Evolutionary conservation across 2,797 vertebrate genomes (phyloP).

Genomic region (Trematomus bernacchii): DNA sequence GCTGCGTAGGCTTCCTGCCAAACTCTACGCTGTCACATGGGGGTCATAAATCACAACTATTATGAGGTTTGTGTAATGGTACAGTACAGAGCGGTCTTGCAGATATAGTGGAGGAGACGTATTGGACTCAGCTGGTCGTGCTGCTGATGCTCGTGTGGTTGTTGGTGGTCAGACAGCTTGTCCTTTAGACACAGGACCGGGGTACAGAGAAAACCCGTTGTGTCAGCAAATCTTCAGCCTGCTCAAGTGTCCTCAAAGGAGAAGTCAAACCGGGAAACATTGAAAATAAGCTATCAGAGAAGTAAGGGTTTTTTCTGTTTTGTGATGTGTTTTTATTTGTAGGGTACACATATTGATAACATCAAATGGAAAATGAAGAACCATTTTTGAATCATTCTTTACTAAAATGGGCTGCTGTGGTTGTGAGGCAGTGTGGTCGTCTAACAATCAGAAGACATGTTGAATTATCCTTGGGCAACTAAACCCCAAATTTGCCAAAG

Average conservation of each 20-base stretch:
- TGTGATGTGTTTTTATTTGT: background rate
- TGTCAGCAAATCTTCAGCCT: conserved; percentile 54
- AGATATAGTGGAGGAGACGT: conserved; percentile 45
- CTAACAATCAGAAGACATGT: too few relatives aligned
- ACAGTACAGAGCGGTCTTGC: conserved; percentile 48
- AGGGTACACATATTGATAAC: background rate
- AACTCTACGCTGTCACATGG: conserved; percentile 72
- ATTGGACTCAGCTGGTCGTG: conserved; percentile 54
- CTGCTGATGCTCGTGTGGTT: conserved; percentile 68
- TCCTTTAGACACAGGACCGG: conserved; percentile 48
- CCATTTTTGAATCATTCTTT: too few relatives aligned
- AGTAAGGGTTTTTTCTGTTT: background rate
- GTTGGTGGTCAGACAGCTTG: conserved; percentile 68
- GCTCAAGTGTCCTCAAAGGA: conserved; percentile 33
- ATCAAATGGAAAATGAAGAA: background rate
- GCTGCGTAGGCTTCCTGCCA: conserved; percentile 63
- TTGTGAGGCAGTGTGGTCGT: too few relatives aligned
- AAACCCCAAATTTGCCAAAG: too few relatives aligned
- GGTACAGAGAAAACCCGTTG: conserved; percentile 30
- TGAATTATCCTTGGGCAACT: too few relatives aligned
- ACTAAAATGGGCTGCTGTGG: too few relatives aligned
- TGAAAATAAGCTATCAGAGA: background rate
- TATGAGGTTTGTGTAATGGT: conserved; percentile 78
- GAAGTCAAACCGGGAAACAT: conserved; percentile 12
- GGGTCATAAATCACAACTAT: conserved; percentile 78